phyloP scores from a whole-genome alignment of 1,140 invertebrate species.

The Bemisia tabaci region DNA sequence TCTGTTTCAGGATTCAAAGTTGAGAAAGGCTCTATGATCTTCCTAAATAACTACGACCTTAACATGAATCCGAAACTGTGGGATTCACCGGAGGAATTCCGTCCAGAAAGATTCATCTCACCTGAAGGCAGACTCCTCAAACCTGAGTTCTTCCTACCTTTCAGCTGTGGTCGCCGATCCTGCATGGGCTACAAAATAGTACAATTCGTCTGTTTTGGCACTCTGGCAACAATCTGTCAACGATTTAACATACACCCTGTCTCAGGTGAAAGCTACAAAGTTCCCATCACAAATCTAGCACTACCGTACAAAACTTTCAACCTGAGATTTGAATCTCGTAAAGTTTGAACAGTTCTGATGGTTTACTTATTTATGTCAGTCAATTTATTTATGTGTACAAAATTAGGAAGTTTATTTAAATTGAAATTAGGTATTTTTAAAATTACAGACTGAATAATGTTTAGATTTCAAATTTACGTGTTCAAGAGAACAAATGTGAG shows the following conservation, averaged over 20 bases:
- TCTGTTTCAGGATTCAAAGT: constrained; percentile 42
- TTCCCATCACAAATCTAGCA: constrained; percentile 25
- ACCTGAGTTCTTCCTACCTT: constrained; percentile 64
- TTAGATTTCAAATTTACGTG: no score
- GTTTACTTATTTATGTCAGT: background rate
- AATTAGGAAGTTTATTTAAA: background rate
- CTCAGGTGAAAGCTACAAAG: constrained; percentile 14
- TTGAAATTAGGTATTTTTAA: background rate
- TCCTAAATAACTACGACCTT: constrained; percentile 76
- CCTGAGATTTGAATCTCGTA: constrained; percentile 19
- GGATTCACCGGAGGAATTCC: constrained; percentile 53
- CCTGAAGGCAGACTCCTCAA: constrained; percentile 29
- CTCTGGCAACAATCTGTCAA: constrained; percentile 50
- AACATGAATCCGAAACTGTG: constrained; percentile 62
- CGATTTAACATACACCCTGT: constrained; percentile 18
- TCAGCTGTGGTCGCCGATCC: constrained; percentile 70
- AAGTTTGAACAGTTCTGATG: background rate
- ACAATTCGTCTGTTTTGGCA: constrained; percentile 54
- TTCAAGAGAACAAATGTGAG: no score
- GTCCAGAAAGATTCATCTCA: constrained; percentile 57
- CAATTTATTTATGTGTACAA: background rate
- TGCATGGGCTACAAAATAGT: constrained; percentile 81
- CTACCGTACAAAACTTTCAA: constrained; percentile 23
- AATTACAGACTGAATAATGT: background rate
- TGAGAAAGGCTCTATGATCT: constrained; percentile 64